Evolutionary conservation across 2,113 vertebrate species (phyloP).

Genomic region (Podiceps cristatus): DNA sequence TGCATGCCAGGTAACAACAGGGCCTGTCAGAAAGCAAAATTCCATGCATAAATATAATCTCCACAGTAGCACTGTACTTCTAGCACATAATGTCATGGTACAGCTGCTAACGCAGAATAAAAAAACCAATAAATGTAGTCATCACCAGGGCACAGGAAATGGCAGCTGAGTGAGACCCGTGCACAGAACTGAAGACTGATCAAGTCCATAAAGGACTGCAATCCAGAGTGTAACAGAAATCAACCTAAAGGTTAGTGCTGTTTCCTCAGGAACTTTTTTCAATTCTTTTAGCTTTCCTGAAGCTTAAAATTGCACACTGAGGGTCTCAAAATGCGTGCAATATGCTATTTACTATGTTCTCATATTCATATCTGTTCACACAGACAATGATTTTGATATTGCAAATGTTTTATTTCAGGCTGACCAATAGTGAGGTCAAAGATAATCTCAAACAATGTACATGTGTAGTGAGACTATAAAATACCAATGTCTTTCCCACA

Average conservation of each 20-base stretch:
- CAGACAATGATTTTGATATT: neutral
- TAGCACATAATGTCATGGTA: neutral
- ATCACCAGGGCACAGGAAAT: neutral
- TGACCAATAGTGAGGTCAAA: neutral
- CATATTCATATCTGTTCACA: neutral
- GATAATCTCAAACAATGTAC: neutral
- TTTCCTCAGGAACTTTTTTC: neutral
- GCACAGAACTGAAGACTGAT: neutral
- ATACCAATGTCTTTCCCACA: neutral
- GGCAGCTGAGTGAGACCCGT: neutral
- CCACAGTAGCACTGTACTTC: neutral
- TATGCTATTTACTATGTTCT: neutral
- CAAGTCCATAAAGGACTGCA: neutral
- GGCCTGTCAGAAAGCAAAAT: constrained; percentile 10
- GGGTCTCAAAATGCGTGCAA: neutral
- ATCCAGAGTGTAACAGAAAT: neutral
- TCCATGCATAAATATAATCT: neutral
- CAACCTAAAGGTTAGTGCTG: neutral
- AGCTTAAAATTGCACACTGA: neutral
- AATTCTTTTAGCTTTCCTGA: neutral
- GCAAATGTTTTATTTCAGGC: neutral
- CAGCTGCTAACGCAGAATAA: neutral
- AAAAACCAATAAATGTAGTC: neutral
- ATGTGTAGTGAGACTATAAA: neutral
- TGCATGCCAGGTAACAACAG: neutral